Percentiles rank a stretch among this genome's conserved stretches.
These are phyloP conservation scores for Furcula furcula DNA, from an alignment of 2,888 invertebrate genomes.

Conservation along the genomic window DNA sequence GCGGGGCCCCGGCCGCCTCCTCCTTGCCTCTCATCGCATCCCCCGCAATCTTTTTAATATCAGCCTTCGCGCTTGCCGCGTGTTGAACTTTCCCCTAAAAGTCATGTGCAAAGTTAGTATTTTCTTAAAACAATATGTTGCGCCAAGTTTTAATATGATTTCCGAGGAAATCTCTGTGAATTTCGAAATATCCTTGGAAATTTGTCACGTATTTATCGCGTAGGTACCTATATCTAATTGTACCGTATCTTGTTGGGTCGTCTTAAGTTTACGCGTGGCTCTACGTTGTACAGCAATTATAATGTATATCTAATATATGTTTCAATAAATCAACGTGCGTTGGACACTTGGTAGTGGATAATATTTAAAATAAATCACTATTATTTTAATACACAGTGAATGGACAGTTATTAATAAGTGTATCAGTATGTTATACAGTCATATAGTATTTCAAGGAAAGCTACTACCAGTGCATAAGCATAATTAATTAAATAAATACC, in stretches of 20 bases:
- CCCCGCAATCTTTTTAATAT: constrained; percentile 61
- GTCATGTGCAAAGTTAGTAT: constrained; percentile 54
- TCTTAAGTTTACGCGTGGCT: constrained; percentile 33
- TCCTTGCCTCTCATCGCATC: constrained; percentile 40
- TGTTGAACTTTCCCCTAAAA: constrained; percentile 63
- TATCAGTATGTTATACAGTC: constrained; percentile 22
- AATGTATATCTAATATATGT: constrained; percentile 20
- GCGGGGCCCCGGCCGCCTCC: constrained; percentile 48
- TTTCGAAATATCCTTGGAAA: background rate
- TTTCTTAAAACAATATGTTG: background rate
- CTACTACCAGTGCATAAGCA: constrained; percentile 33
- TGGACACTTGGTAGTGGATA: constrained; percentile 21
- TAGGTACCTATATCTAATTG: constrained; percentile 10
- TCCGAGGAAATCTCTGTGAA: background rate
- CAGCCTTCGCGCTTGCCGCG: constrained; percentile 52
- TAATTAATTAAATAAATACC: constrained; percentile 18
- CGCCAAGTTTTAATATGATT: constrained; percentile 2
- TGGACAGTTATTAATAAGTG: constrained; percentile 20
- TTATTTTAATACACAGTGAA: constrained; percentile 19
- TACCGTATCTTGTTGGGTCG: constrained; percentile 9
- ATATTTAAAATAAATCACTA: constrained; percentile 24
- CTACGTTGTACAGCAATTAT: constrained; percentile 17
- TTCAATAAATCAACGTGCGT: constrained; percentile 23
- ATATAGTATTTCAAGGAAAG: constrained; percentile 24
- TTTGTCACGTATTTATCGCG: constrained; percentile 15